Evolutionary conservation across 2,797 vertebrate genomes (phyloP).

Genomic region (Lepidocolaptes lacrymiger): DNA sequence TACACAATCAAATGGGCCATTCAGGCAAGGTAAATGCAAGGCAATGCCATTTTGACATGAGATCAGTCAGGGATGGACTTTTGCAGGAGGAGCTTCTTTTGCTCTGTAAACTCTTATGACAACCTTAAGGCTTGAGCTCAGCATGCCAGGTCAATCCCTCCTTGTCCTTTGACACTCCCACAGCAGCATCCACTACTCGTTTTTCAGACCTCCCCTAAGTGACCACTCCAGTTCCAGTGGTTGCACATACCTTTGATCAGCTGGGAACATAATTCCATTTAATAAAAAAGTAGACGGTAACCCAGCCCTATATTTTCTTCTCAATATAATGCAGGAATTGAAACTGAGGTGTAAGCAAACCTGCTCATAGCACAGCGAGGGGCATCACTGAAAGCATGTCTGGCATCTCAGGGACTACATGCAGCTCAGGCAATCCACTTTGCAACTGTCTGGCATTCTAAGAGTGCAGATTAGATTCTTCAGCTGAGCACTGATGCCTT

Average conservation of each 20-base stretch:
- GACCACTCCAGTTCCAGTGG: background rate
- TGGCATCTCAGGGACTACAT: background rate
- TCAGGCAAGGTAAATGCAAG: background rate
- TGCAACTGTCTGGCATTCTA: background rate
- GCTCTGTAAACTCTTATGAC: background rate
- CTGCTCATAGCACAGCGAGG: background rate
- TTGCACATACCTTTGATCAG: background rate
- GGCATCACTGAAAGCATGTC: background rate
- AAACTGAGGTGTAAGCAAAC: background rate
- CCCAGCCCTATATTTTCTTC: background rate
- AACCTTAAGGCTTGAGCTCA: background rate
- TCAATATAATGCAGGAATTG: background rate
- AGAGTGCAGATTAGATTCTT: background rate
- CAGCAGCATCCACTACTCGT: rapidly evolving
- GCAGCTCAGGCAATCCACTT: background rate
- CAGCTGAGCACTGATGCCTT: background rate
- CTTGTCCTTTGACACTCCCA: rapidly evolving
- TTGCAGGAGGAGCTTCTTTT: background rate
- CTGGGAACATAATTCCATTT: background rate
- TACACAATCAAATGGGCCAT: background rate
- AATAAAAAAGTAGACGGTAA: background rate
- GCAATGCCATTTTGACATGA: background rate
- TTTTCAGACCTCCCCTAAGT: background rate
- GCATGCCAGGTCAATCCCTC: background rate
- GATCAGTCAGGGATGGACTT: background rate